phyloP scores from a whole-genome alignment of 2,888 invertebrate species.

The Ophion slaviceki region DNA sequence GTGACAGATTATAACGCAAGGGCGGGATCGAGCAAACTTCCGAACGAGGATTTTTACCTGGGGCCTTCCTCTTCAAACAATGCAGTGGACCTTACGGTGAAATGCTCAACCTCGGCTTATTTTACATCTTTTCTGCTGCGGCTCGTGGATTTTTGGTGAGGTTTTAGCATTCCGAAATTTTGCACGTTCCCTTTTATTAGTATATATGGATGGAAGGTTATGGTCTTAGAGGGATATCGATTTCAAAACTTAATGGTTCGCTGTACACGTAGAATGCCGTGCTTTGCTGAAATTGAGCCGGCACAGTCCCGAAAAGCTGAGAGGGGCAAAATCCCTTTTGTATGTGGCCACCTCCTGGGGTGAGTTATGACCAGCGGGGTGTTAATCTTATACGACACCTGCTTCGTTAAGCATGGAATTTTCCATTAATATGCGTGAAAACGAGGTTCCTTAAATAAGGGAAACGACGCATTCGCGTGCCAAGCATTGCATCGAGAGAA shows the following conservation, averaged over 20 bases:
- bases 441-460: not conserved
- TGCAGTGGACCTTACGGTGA: not conserved
- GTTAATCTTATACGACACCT: constrained; percentile 32
- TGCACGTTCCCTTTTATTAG: not conserved
- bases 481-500: not conserved
- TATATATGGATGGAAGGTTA: not conserved
- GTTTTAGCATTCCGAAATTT: not conserved
- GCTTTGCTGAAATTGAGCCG: constrained; percentile 21
- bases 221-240: constrained; percentile 36
- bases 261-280: constrained; percentile 4
- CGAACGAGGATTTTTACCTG: constrained; percentile 30
- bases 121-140: not conserved
- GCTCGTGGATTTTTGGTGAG: not conserved
- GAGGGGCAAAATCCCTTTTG: not conserved
- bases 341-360: not conserved
- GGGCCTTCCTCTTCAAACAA: constrained; percentile 15
- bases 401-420: constrained; percentile 17
- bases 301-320: not conserved
- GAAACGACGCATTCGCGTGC: not conserved
- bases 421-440: constrained; percentile 26
- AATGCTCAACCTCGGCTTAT: not conserved
- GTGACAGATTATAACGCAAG: constrained; percentile 1
- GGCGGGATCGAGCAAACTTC: constrained; percentile 9
- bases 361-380: constrained; percentile 26
- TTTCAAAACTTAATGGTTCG: constrained; percentile 40